Base-by-base conservation (phyloP, 2,797 vertebrate species). In the Sardinella longiceps region DNA sequence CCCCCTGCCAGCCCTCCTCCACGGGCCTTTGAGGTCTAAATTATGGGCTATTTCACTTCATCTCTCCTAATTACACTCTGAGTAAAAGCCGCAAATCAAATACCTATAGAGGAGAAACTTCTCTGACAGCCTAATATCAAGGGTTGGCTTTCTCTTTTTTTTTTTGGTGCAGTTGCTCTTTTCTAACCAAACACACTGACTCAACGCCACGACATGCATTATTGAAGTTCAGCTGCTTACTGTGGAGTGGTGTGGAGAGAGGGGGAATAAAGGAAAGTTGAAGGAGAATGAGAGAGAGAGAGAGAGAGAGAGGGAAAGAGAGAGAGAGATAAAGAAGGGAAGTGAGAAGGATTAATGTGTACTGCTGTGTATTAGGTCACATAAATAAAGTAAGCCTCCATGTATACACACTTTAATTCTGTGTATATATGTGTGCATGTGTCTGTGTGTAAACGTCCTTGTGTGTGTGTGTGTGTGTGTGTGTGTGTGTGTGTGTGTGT, bases 41-140 rank as follows among this genome's bases (percentile, higher is more conserved):
- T 89, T 88, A 66, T 46, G 82, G 28, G 88, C 70, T 39, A 81
- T 88, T 43, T 84, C 20, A 80, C 81, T 86, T 81, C 50, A n/a
- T 86, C 37, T 30, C 28, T 77, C 48, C 25, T 81, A 46, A 88
- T 82, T 58, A 82, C 25, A 86, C 85, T 89, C 86, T 83, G 81
- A 85, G 82, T 81, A 82, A 33, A 53, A 82, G 56, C 85, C 63
- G 86, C 77, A 86, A 86, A 90, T 89, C 80, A 85, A 74, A 87
- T 84, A 37, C 48, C 86, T 48, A 74, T 53, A 77, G 18, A 77
- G 46, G 85, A 88, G 85, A 87, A 82, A 60, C 20, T 89, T 80
- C 63, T 82, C 60, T 85, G 63, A 86, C 88, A 66, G 60, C 30
- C 66, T 86, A 80, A 83, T 83, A 58, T 86, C 37, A 86, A 28